These are phyloP conservation scores for Accipiter virgatus DNA, from an alignment of 2,113 vertebrate genomes.

Conservation along the genomic window DNA sequence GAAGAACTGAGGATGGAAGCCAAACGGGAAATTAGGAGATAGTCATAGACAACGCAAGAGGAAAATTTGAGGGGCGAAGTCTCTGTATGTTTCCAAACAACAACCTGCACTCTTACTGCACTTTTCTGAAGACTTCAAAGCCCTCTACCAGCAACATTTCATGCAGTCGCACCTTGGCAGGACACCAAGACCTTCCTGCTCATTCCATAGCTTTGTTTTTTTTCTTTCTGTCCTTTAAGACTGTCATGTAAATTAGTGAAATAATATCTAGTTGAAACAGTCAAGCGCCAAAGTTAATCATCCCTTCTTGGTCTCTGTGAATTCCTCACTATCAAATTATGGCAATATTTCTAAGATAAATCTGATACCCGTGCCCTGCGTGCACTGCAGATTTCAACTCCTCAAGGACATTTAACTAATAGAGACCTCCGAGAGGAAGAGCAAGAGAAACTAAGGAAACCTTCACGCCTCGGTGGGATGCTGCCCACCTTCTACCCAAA, in stretches of 20 bases:
- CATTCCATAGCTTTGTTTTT: neutral
- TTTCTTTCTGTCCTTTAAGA: neutral
- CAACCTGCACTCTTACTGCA: neutral
- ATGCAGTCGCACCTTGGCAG: neutral
- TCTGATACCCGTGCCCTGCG: neutral
- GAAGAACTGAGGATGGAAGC: neutral
- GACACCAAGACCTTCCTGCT: neutral
- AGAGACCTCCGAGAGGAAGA: neutral
- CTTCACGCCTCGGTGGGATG: neutral
- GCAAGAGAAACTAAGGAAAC: neutral
- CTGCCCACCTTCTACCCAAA: neutral
- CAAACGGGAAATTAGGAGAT: neutral
- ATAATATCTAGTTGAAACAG: slow-evolving; percentile 28
- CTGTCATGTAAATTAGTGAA: slow-evolving; percentile 18
- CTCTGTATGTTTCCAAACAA: neutral
- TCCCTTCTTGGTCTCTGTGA: neutral
- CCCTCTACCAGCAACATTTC: neutral
- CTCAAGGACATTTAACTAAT: slow-evolving; percentile 1
- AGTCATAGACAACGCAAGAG: accelerated
- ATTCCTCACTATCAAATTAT: neutral
- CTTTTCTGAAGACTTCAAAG: neutral
- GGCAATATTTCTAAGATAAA: neutral
- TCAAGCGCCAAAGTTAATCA: slow-evolving; percentile 7
- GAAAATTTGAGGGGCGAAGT: neutral
- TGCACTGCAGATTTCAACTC: neutral